Base-by-base conservation (phyloP, 2,797 vertebrate species). In the Psittacula derbiana region DNA sequence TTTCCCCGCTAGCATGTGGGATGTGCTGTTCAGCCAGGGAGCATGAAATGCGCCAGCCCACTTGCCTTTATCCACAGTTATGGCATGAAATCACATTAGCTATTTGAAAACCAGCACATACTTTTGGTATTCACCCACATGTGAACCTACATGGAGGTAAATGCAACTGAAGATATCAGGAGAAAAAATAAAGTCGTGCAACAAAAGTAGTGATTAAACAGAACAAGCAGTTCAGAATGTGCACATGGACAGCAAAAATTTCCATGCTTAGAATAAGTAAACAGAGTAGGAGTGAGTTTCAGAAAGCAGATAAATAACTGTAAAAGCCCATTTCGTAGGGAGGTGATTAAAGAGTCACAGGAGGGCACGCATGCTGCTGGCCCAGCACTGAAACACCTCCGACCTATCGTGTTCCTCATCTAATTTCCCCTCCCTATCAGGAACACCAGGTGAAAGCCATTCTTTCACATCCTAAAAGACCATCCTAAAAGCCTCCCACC, bases 291-390 rank as follows among this genome's bases (percentile, higher is more conserved):
- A 75, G 61, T 0, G 14, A 61, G 75, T 15, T 19, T 71, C 44
- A 31, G 30, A 65, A 64, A 62, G 40, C 49, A 49, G 33, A 11
- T 7, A 11, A 44, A 3, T 6, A 10, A 58, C 36, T 24, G 2
- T 2, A 1, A 36, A 36, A 20, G 71, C 9, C n/a, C 11, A 38
- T 24, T 13, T 4, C 11, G 52, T 0, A 18, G 64, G 28, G 30
- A 3, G 3, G 12, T 8, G 60, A 43, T 28, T 3, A 16, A 36
- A 15, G 25, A 36, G 33, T 23, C 0, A 46, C 57, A 49, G 10
- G 12, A 75, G 8, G 6, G 67, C 8, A n/a, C 0, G 0, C 43
- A 1, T 1, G 0, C 16, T 3, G 0, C 8, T 0, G 9, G 31
- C 7, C 28, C 7, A 8, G 49, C 15, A 8, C 24, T 3, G 33